A percentile compares a stretch with the other conserved stretches of the same genome.
These are phyloP conservation scores for Umimayanthus chanpuru DNA, from an alignment of 92 coral and sea anemone species.

Conservation along the genomic window DNA sequence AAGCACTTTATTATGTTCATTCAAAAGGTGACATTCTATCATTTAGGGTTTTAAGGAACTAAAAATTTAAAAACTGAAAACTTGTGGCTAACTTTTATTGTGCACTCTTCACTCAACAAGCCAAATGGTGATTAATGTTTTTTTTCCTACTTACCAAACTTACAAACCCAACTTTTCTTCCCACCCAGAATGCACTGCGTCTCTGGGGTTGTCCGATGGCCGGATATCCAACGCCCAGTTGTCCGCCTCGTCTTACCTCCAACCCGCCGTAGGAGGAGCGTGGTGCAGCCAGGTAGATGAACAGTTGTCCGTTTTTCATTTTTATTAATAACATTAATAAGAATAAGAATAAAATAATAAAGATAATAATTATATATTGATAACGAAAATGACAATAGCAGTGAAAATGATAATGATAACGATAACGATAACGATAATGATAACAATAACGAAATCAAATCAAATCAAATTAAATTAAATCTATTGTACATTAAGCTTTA, in stretches of 20 bases:
- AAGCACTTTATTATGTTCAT: conserved; percentile 62
- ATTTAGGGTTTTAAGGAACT: no score
- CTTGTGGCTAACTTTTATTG: no score
- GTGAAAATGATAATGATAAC: no score
- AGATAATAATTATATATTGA: not conserved
- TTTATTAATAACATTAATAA: no score
- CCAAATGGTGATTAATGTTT: no score
- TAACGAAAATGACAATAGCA: not conserved
- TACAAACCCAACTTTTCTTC: not conserved
- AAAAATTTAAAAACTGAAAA: no score
- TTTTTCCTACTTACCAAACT: no score
- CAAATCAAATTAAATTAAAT: no score
- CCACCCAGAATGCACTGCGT: conserved; percentile 64
- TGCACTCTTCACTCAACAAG: no score
- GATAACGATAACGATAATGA: no score
- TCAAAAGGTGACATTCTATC: conserved; percentile 58
- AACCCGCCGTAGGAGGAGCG: conserved; percentile 17
- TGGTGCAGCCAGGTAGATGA: conserved; percentile 78
- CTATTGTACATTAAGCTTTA: no score
- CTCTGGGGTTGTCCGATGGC: conserved; percentile 80
- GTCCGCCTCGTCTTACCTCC: conserved; percentile 69
- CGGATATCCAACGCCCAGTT: conserved; percentile 72
- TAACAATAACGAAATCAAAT: no score
- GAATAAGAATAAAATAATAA: not conserved
- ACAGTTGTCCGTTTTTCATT: not conserved